These are phyloP conservation scores for Enteromius anoplus DNA, from an alignment of 2,797 vertebrate species.

Conservation along the genomic window DNA sequence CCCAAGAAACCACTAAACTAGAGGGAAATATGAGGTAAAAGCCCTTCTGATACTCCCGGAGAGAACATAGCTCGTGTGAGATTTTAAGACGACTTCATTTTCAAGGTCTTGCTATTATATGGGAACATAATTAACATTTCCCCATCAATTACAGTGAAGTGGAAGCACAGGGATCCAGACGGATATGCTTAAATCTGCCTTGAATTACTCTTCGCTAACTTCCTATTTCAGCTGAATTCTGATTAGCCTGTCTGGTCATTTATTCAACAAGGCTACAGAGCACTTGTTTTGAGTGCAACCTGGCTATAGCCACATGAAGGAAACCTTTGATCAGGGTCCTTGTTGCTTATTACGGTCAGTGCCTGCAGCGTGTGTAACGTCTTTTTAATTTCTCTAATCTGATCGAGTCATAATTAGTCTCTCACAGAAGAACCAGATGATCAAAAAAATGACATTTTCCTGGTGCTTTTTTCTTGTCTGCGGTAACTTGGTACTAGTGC, in stretches of 20 bases:
- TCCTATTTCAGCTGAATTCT: constrained; percentile 78
- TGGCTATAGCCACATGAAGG: constrained; percentile 70
- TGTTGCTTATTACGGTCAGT: constrained; percentile 78
- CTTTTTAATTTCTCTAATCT: constrained; percentile 60
- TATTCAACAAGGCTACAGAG: constrained; percentile 70
- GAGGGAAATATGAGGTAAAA: constrained; percentile 54
- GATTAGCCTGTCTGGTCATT: constrained; percentile 79
- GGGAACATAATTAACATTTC: constrained; percentile 76
- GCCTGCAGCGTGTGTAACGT: constrained; percentile 56
- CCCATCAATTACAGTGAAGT: constrained; percentile 67
- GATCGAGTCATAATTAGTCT: constrained; percentile 65
- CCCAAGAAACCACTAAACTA: constrained; percentile 14
- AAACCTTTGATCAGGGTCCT: constrained; percentile 79
- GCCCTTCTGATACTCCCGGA: constrained; percentile 62
- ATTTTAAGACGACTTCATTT: constrained; percentile 66
- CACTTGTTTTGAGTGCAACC: constrained; percentile 76
- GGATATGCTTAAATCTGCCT: constrained; percentile 76
- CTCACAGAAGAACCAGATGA: constrained; percentile 55
- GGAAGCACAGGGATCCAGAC: constrained; percentile 68
- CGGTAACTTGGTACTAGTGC: constrained; percentile 44
- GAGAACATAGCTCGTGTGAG: constrained; percentile 55
- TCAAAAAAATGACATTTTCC: constrained; percentile 61
- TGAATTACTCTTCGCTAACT: constrained; percentile 77
- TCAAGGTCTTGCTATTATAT: constrained; percentile 62
- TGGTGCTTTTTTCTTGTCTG: constrained; percentile 56